phyloP scores from a whole-genome alignment of 2,113 vertebrate species.

The Ailurus styani region DNA sequence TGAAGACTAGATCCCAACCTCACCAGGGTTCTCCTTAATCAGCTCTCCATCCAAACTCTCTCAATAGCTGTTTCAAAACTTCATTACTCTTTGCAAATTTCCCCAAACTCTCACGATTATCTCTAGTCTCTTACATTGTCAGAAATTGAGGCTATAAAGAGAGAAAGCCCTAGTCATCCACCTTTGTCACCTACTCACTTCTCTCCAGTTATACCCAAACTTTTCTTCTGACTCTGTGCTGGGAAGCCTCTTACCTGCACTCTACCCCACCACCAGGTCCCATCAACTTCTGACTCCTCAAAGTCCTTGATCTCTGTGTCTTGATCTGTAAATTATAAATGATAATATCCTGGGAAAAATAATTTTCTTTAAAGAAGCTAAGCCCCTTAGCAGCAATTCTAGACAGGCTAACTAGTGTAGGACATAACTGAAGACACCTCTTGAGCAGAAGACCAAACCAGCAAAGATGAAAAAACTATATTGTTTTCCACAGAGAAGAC shows the following conservation, averaged over 20 bases:
- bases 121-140: background rate
- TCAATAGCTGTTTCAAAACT: background rate
- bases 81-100: background rate
- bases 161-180: background rate
- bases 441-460: constrained; percentile 23
- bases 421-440: background rate
- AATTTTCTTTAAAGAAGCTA: background rate
- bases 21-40: background rate
- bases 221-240: background rate
- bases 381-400: background rate
- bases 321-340: background rate
- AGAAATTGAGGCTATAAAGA: background rate
- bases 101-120: background rate
- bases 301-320: background rate
- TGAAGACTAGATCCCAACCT: background rate
- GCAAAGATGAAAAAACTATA: background rate
- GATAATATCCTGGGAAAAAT: background rate
- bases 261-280: background rate
- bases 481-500: background rate
- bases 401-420: background rate
- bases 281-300: background rate
- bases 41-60: background rate
- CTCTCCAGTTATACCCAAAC: background rate
- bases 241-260: background rate
- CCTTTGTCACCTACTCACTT: background rate